phyloP scores from a whole-genome alignment of 2,113 vertebrate genomes.

The Seriola rivoliana region DNA sequence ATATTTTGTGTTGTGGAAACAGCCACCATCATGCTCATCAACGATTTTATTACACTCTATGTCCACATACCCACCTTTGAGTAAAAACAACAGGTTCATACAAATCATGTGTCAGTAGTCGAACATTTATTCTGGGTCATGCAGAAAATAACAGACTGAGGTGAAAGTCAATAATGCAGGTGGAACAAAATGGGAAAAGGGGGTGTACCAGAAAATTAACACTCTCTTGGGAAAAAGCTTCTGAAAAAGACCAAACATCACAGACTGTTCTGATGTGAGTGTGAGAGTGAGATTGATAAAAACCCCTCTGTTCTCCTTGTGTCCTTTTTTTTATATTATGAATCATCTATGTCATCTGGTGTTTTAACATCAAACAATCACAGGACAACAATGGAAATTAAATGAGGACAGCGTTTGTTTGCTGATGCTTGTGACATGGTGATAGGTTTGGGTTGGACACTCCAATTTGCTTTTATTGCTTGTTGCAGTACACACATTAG shows the following conservation, averaged over 20 bases:
- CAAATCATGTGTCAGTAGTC: background rate
- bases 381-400: slow-evolving; percentile 22
- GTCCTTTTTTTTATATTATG: background rate
- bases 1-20: background rate
- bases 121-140: background rate
- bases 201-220: background rate
- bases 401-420: slow-evolving; percentile 34
- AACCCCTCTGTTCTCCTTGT: background rate
- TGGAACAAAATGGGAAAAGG: background rate
- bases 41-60: background rate
- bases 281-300: background rate
- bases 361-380: slow-evolving; percentile 9
- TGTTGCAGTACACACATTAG: slow-evolving; percentile 16
- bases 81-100: background rate
- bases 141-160: background rate
- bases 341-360: slow-evolving; percentile 9
- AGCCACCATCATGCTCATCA: background rate
- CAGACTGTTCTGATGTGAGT: background rate
- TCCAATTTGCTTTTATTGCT: slow-evolving; percentile 55
- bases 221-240: background rate
- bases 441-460: slow-evolving; percentile 19
- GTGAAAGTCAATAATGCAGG: background rate
- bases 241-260: background rate
- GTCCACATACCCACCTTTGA: background rate
- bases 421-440: slow-evolving; percentile 26